phyloP scores from a whole-genome alignment of 2,797 vertebrate genomes.

The Sebastes elongatus region DNA sequence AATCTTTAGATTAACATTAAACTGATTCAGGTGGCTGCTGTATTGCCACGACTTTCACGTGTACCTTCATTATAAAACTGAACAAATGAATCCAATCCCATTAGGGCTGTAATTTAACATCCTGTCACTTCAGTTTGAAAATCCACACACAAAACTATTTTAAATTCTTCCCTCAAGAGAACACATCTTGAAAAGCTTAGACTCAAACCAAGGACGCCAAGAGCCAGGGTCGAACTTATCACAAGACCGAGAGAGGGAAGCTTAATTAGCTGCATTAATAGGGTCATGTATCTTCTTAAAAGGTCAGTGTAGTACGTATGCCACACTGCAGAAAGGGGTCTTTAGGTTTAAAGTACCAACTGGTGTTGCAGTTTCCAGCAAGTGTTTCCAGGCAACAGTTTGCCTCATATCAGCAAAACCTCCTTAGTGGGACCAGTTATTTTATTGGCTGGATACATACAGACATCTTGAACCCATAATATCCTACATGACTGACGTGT shows the following conservation, averaged over 20 bases:
- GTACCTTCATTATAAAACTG: constrained; percentile 12
- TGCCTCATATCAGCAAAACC: constrained; percentile 10
- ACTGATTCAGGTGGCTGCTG: neutral
- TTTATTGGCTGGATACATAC: constrained; percentile 3
- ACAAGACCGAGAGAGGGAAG: constrained; percentile 20
- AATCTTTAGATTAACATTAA: constrained; percentile 7
- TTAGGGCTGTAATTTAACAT: constrained; percentile 17
- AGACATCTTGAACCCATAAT: constrained; percentile 14
- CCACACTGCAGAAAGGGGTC: constrained; percentile 32
- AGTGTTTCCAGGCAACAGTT: constrained; percentile 43
- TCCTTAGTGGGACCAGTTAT: constrained; percentile 2
- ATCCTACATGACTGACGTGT: neutral
- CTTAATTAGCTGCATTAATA: constrained; percentile 74
- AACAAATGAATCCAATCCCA: constrained; percentile 41
- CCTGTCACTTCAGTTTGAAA: constrained; percentile 26
- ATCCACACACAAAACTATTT: constrained; percentile 34
- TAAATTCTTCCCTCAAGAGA: constrained; percentile 36
- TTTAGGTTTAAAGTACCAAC: constrained; percentile 52
- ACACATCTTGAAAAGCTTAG: constrained; percentile 33
- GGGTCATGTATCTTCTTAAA: constrained; percentile 72
- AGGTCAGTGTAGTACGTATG: constrained; percentile 43
- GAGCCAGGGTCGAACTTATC: constrained; percentile 52
- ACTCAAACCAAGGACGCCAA: constrained; percentile 21
- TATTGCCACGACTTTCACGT: constrained; percentile 7
- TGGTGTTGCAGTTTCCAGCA: constrained; percentile 21